Conservation (phyloP, 2,797 vertebrate species). For the Champsocephalus esox region DNA sequence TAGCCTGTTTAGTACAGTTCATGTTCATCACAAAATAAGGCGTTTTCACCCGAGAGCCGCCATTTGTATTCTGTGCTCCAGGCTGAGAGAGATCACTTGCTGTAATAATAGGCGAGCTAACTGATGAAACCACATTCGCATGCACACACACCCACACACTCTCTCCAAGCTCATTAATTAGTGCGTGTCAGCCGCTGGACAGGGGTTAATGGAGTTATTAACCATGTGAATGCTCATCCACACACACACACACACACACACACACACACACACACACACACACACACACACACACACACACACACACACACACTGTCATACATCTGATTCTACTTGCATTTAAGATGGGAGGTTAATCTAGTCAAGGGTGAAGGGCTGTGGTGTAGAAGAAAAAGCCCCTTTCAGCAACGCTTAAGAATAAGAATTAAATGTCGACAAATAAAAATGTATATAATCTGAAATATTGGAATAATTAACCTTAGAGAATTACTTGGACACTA, state of each 20-base stretch:
- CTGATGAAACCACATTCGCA: slow-evolving; percentile 3
- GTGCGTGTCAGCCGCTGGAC: slow-evolving; percentile 12
- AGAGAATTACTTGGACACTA: no score
- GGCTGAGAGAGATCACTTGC: slow-evolving; percentile 6
- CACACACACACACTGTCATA: slow-evolving; percentile 22
- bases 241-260: background rate
- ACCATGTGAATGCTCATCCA: slow-evolving; percentile 24
- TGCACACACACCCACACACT: slow-evolving; percentile 8
- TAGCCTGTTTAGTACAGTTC: background rate
- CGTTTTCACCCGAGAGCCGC: slow-evolving; percentile 6
- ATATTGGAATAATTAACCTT: no score
- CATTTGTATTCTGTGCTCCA: background rate
- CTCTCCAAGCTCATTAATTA: slow-evolving; percentile 26
- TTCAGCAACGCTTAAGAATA: background rate
- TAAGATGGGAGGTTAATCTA: background rate
- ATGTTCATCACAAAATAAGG: background rate
- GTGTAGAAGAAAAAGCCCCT: no score
- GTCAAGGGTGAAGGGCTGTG: background rate
- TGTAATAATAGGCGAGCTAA: slow-evolving; percentile 18
- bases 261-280: slow-evolving; percentile 24
- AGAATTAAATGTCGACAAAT: no score
- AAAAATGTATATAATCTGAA: no score
- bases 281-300: slow-evolving; percentile 32
- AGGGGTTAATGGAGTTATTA: slow-evolving; percentile 60
- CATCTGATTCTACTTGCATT: slow-evolving; percentile 9